phyloP scores from a whole-genome alignment of 2,113 vertebrate genomes.

The Clarias gariepinus region DNA sequence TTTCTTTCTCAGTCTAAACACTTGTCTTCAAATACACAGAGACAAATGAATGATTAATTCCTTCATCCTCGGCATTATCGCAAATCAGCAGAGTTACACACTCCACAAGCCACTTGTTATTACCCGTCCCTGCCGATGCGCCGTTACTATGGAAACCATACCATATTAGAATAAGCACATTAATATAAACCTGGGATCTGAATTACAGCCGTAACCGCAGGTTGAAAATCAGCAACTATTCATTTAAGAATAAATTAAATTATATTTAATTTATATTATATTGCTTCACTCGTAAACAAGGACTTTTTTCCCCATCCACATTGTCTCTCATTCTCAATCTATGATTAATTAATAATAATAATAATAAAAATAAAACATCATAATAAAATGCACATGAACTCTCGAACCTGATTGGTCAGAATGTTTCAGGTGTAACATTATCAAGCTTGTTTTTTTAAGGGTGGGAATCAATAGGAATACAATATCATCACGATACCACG shows the following conservation, averaged over 20 bases:
- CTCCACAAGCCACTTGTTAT: not conserved
- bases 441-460: no score
- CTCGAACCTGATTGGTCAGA: not conserved
- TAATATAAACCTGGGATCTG: not conserved
- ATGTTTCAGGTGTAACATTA: no score
- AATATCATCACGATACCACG: no score
- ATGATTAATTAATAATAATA: no score
- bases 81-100: not conserved
- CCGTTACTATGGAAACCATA: not conserved
- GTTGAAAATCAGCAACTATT: not conserved
- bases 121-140: not conserved
- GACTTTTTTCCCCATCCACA: no score
- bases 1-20: constrained; percentile 22
- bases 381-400: not conserved
- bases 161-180: not conserved
- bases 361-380: not conserved
- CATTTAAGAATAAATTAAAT: not conserved
- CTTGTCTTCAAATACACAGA: not conserved
- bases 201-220: not conserved
- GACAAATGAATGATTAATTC: not conserved
- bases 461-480: no score
- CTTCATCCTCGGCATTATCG: not conserved
- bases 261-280: no score
- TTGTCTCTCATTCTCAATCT: no score
- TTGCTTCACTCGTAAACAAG: no score